Evolutionary conservation across 2,113 vertebrate species (phyloP), one percentile per base, ranked within the genome.

Genomic region (Serilophus lunatus): DNA sequence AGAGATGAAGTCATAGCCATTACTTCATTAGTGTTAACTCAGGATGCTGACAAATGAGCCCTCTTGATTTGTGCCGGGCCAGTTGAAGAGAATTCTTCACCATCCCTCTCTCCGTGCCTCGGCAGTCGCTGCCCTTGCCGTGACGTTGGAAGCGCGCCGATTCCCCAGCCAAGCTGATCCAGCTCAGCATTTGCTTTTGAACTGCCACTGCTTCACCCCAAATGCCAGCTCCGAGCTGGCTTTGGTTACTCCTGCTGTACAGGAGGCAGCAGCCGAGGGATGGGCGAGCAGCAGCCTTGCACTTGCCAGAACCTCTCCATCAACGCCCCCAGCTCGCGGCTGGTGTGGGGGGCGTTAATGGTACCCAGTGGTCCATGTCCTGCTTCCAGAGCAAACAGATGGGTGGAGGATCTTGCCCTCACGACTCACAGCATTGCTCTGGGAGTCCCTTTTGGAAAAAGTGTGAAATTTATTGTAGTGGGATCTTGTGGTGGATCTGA

Each of bases 381-480:
- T 1, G 5, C 51, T 87, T 82, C 71, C 85, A 93, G 95, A 89
- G 82, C 79, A 68, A 59, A 22, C 71, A 88, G 12, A 12, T 2
- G 29, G 64, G 44, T 38, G 61, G 24, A 9, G 90, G 93, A 63
- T 81, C 95, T 92, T 64, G 6, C 23, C 59, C 68, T 35, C 4
- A 0, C 24, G 35, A 7, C 51, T 87, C 9, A 0, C 63, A 57
- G 79, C 42, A 0, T 47, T 54, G 71, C 82, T 35, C 7, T 16
- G 82, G 63, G 92, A 88, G 19, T 78, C 88, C 94, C 80, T n/a
- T 66, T 35, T 90, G 87, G 90, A 94, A 94, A 81, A 88, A 63
- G 93, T 75, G 95, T 96, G 92, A 97, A 95, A 90, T 96, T 96
- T 96, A 90, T 90, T 95, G 88, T 88, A 86, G 75, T 86, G 86